Percentiles rank a stretch among this genome's conserved stretches.
Conservation (phyloP, 1,140 invertebrate genomes). For the Archivesica marissinica region DNA sequence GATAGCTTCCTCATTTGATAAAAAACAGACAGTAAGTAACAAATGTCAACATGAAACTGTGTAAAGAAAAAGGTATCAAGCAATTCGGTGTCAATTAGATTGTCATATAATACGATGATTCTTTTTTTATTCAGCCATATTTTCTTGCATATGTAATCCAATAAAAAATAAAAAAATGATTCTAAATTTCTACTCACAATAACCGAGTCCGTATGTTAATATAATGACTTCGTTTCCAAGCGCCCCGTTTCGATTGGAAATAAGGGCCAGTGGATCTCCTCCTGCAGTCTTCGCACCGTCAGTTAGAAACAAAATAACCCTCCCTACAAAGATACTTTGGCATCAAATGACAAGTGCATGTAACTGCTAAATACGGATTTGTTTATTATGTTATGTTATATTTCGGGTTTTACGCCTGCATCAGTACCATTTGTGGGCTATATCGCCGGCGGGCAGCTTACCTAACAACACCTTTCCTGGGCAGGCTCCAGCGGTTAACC, state of each 20-base stretch:
- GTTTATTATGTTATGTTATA: not conserved
- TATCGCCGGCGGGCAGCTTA: not conserved
- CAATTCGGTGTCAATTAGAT: too few species aligned
- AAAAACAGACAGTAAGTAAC: too few species aligned
- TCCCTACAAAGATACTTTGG: conserved; percentile 1
- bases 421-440: not conserved
- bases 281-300: not conserved
- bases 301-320: not conserved
- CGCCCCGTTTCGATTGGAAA: not conserved
- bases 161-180: not conserved
- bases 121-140: too few species aligned
- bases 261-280: not conserved
- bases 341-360: not conserved
- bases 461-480: not conserved
- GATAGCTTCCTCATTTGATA: too few species aligned
- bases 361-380: not conserved
- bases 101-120: too few species aligned
- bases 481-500: not conserved
- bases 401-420: not conserved
- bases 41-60: too few species aligned
- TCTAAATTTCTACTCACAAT: not conserved
- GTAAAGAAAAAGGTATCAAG: too few species aligned
- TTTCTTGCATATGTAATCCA: too few species aligned
- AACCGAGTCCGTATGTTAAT: not conserved
- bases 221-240: not conserved